Base-by-base conservation (phyloP, 1,140 invertebrate species). In the Drosophila pachea region DNA sequence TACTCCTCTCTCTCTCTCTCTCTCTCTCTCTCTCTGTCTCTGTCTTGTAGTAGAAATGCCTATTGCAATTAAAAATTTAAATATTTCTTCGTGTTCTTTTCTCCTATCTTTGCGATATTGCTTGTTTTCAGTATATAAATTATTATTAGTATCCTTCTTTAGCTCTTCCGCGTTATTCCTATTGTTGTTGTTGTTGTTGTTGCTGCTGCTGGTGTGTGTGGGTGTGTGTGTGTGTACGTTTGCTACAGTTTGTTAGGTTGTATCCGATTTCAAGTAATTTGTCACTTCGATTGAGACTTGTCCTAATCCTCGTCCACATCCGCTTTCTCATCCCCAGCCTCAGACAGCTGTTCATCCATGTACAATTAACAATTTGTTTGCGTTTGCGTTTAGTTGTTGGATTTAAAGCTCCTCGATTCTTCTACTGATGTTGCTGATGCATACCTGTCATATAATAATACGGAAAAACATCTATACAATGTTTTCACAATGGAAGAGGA, bases 391-490 rank as follows among this genome's bases (percentile, higher is more conserved):
- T 71, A 61, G 31, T 60, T 67, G 50, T 55, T 66, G 56, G 50
- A 54, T 65, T 36, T 74, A 63, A 43, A 68, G 68, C 31, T 73
- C 67, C 33, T 32, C 43, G 5, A 52, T 38, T 16, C n/a, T 32
- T 62, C 45, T 75, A 58, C 5, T 63, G 53, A 29, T 66, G 70
- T 33, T 72, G 62, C 16, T 75, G 74, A 5, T 56, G 68, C 62
- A 66, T 61, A 83, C 83, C 82, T 86, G 83, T 49, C 22, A 49
- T 73, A 73, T 70, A 86, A 60, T 78, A 82, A 83, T 78, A 87
- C 75, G 73, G 75, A 83, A 86, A 87, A 86, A 78, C 82, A 86
- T 86, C 82, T 86, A 31, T 53, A 68, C 52, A 86, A 81, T 86
- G 82, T 86, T 86, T 86, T 81, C 49, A 14, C 38, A 60, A 77